Base-by-base conservation (phyloP, 2,888 invertebrate species). In the Polymixis lichenea region DNA sequence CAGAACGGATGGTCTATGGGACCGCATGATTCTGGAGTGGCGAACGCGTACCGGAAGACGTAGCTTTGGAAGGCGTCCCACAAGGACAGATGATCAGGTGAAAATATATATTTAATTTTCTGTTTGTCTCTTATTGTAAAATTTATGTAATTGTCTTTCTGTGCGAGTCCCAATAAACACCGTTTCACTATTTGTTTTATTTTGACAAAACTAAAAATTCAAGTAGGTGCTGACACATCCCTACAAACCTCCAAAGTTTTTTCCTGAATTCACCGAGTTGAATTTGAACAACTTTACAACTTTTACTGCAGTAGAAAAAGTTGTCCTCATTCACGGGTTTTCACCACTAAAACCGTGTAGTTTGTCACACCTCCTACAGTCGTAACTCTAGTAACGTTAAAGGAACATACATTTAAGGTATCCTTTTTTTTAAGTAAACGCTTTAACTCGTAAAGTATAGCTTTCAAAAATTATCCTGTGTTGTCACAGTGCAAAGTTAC, bases 391-490 rank as follows among this genome's bases (percentile, higher is more conserved):
- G 8, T 11, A 65, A 51, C 13, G 0, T 11, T 38, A 53, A 82
- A 78, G n/a, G 1, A 43, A 25, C 22, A 72, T 32, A 72, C 56
- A 56, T n/a, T n/a, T n/a, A n/a, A n/a, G n/a, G n/a, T n/a, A n/a
- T n/a, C n/a, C n/a, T n/a, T n/a, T n/a, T 60, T 51, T 49, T 13
- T 1, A 71, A 32, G 7, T 6, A 25, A 28, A 67, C 46, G 5
- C 4, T 55, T 68, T 67, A n/a, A 51, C 38, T 19, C 15, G 0
- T n/a, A 73, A 64, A 53, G 43, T 32, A 69, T 60, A 38, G 55
- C 43, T 58, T 46, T 75, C 32, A 28, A 70, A 74, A 60, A 77
- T 72, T 80, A 78, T 74, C 32, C 55, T 60, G 4, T 43, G 11
- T 61, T n/a, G 22, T 68, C 49, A 7, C 46, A 43, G 11, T 55